These are phyloP conservation scores for Pimephales promelas DNA, from an alignment of 2,113 vertebrate genomes.

Conservation along the genomic window DNA sequence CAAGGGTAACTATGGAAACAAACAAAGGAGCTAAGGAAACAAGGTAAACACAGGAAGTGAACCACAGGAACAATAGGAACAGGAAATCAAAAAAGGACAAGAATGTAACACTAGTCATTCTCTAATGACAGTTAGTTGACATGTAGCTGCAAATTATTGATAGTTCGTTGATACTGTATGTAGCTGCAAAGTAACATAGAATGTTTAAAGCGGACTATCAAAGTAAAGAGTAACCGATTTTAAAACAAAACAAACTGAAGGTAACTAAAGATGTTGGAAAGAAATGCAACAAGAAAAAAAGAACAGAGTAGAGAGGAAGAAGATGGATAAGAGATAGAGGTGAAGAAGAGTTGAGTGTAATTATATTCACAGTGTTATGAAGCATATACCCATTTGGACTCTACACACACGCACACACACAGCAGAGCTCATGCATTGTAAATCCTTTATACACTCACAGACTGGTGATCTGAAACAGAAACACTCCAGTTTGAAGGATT, in stretches of 20 bases:
- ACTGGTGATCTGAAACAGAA: slow-evolving; percentile 41
- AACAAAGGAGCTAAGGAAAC: no score
- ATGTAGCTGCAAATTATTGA: no score
- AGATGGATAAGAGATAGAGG: background rate
- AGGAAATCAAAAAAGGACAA: no score
- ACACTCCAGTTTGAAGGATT: slow-evolving; percentile 47
- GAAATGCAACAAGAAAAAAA: background rate
- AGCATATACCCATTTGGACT: background rate
- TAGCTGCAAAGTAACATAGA: no score
- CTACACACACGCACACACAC: background rate
- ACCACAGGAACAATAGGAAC: no score
- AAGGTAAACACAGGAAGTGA: no score
- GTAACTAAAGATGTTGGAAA: background rate
- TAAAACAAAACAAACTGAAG: background rate
- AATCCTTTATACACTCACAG: slow-evolving; percentile 48
- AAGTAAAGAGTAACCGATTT: background rate
- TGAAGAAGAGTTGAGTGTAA: slow-evolving; percentile 20
- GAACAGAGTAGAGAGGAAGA: background rate
- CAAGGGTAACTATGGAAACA: no score
- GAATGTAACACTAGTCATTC: no score
- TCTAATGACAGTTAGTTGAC: no score
- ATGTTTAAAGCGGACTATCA: no score
- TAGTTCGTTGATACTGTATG: no score
- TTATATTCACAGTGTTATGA: slow-evolving; percentile 27
- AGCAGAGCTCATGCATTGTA: slow-evolving; percentile 38